Evolutionary conservation across 2,113 vertebrate genomes (phyloP), one percentile per base, ranked within the genome.

Genomic region (Phycodurus eques): DNA sequence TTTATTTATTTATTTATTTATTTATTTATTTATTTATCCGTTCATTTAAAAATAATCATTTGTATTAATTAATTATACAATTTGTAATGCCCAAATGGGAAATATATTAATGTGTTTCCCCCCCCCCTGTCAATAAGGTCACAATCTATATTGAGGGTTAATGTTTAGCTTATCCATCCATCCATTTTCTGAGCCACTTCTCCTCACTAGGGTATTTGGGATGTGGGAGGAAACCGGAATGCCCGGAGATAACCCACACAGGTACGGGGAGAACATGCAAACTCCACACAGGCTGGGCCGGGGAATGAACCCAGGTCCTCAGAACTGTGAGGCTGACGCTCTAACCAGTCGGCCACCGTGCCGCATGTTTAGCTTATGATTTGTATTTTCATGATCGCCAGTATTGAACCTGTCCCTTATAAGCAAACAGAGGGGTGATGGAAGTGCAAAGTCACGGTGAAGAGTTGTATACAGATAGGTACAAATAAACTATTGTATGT

Each of bases 401-500:
- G 72, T 68, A 70, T 22, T 60, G 67, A 84, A 74, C 72, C 56
- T 61, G 76, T 68, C 79, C 82, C 77, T 20, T 68, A 71, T 77
- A 71, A 51, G 73, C 78, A 78, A 74, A 74, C 79, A 85, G 83
- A 89, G 74, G 76, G 76, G 76, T 86, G 75, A 77, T 74, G 76
- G 84, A 87, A 85, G 75, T 75, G 77, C 71, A 74, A 78, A 80
- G 85, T 87, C 85, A 87, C 81, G 86, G 73, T 83, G 74, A 83
- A 85, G 85, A 86, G 77, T 79, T 91, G 88, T 91, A 90, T 79
- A 92, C 89, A 91, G 72, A 88, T 87, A 88, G 64, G 13, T 91
- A 79, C 87, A 78, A 85, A 87, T 83, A 85, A 89, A 83, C 80
- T 88, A 88, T 92, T 87, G 86, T 89, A 92, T 90, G 88, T 92